Conservation (phyloP, 2,797 vertebrate species). For the Spinibarbus caldwelli region DNA sequence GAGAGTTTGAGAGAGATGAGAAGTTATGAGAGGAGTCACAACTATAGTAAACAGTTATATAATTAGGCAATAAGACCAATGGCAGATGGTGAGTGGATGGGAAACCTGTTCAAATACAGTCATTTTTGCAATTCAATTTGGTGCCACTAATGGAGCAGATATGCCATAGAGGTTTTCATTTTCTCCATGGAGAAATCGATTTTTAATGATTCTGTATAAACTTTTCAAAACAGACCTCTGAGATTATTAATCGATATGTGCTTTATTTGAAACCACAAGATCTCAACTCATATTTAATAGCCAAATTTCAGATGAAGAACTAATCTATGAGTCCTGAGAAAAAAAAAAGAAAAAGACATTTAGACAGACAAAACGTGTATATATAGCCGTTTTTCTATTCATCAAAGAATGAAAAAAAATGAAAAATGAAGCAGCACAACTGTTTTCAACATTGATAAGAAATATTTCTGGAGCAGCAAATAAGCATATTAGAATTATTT, state of each 20-base stretch:
- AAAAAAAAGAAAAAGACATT: too few species aligned
- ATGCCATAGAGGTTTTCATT: neutral
- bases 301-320: neutral
- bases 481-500: neutral
- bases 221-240: neutral
- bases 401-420: too few species aligned
- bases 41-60: slow-evolving; percentile 12
- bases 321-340: too few species aligned
- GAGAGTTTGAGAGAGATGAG: slow-evolving; percentile 3
- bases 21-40: slow-evolving; percentile 18
- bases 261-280: neutral
- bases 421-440: neutral
- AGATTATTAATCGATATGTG: neutral
- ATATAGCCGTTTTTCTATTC: too few species aligned
- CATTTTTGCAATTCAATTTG: neutral
- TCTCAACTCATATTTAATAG: neutral
- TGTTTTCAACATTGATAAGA: neutral
- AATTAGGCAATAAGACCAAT: neutral
- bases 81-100: too few species aligned
- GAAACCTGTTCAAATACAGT: neutral
- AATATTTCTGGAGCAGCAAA: neutral
- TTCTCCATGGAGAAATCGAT: neutral
- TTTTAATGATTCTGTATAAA: neutral
- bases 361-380: too few species aligned
- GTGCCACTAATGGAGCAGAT: neutral